Evolutionary conservation across 2,888 invertebrate species (phyloP), one percentile per base, ranked within the genome.

Genomic region (Drosophila sordidula): DNA sequence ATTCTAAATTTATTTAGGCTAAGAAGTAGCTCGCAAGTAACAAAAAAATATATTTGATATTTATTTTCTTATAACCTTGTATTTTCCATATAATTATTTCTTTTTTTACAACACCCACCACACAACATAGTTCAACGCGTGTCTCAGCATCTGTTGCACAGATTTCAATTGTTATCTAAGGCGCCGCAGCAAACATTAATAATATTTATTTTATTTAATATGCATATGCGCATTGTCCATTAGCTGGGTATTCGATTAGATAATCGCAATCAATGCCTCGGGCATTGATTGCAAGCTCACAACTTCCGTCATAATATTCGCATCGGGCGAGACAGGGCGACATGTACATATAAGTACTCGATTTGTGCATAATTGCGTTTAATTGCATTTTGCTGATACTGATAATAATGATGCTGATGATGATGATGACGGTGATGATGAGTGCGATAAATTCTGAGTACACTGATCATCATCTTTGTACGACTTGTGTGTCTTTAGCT

Each of bases 331-430:
- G 57, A 58, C 59, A 51, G 45, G 16, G 32, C 36, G 51, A 36
- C 14, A 54, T 61, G 54, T 41, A 47, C 36, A 47, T 36, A 34
- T 34, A 34, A 39, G 51, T 45, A 63, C 49, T 56, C 16, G 42
- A 49, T 54, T 55, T 70, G 58, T 89, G 86, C 83, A 83, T 89
- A 83, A 83, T 85, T 89, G 75, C 75, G 75, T 68, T 67, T 89
- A 82, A 83, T 80, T 87, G 70, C 70, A 80, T 65, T 70, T 59
- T 22, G 34, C 54, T 25, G 38, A 39, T 34, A 12, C 34, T 56
- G 9, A 25, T 44, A 12, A 44, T 9, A 16, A 8, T 36, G 26
- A 52, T 41, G 46, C 45, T 62, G 80, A 62, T 16, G 29, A 41
- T 26, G 18, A 22, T 11, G n/a, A 39, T 44, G 52, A 51, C n/a